These are phyloP conservation scores for Diplogasteroides magnus DNA, from an alignment of 1,140 invertebrate species.

Conservation along the genomic window DNA sequence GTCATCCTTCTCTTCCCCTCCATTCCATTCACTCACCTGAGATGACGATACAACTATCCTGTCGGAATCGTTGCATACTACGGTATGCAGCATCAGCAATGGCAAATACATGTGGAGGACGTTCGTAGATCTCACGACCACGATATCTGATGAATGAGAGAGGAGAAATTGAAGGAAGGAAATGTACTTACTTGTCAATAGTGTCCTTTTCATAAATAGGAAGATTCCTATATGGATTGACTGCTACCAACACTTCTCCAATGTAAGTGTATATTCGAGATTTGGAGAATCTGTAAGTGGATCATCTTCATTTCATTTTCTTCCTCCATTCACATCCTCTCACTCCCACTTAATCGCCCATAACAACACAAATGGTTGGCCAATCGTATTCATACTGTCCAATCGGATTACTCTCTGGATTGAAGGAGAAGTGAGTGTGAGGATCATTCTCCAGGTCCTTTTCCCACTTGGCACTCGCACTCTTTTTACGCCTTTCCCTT, in stretches of 20 bases:
- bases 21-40: slow-evolving; percentile 60
- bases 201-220: slow-evolving; percentile 76
- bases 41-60: slow-evolving; percentile 91
- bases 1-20: neutral
- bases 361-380: no score
- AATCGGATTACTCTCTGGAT: no score
- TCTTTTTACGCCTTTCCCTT: no score
- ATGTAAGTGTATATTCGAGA: slow-evolving; percentile 88
- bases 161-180: no score
- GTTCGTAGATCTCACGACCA: slow-evolving; percentile 82
- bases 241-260: slow-evolving; percentile 83
- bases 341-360: no score
- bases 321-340: no score
- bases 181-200: no score
- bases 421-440: no score
- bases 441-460: no score
- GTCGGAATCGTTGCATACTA: slow-evolving; percentile 78
- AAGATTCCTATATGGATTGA: slow-evolving; percentile 79
- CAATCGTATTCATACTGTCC: no score
- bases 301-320: neutral
- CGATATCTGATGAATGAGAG: slow-evolving; percentile 1
- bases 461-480: no score
- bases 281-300: slow-evolving; percentile 70
- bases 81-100: slow-evolving; percentile 85
- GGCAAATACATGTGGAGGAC: slow-evolving; percentile 87